Percentiles rank a stretch among this genome's conserved stretches.
phyloP scores from a whole-genome alignment of 2,797 vertebrate species.

The Chaenodraco wilsoni region DNA sequence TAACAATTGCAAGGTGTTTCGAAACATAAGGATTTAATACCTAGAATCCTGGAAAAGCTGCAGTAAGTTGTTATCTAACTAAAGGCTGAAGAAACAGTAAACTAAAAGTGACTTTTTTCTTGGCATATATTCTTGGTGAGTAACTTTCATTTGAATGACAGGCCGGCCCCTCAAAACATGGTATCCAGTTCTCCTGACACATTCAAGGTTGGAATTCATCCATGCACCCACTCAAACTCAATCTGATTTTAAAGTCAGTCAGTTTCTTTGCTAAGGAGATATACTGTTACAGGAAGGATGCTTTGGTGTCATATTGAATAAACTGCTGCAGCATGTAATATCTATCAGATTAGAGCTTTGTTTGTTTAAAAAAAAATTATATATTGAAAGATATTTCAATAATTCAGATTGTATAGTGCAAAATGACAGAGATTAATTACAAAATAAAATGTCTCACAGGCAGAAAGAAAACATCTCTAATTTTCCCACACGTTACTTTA shows the following conservation, averaged over 20 bases:
- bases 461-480: conserved; percentile 12
- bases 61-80: not conserved
- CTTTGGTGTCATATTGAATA: not conserved
- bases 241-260: conserved; percentile 2
- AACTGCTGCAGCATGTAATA: not conserved
- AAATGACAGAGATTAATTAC: not conserved
- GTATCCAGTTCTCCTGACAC: conserved; percentile 8
- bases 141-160: conserved; percentile 16
- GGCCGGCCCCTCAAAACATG: conserved; percentile 5
- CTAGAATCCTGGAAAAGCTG: too few species aligned
- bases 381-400: not conserved
- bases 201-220: conserved; percentile 4
- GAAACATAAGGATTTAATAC: not conserved
- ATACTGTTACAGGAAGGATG: not conserved
- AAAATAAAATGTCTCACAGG: not conserved
- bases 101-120: not conserved
- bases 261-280: conserved; percentile 6
- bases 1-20: too few species aligned
- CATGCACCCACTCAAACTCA: conserved; percentile 11
- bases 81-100: not conserved
- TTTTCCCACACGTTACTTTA: not conserved
- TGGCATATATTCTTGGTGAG: not conserved
- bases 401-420: conserved; percentile 1
- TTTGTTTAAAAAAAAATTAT: not conserved
- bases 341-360: not conserved